Evolutionary conservation across 1,140 invertebrate genomes (phyloP).

Genomic region (Coelopa frigida): DNA sequence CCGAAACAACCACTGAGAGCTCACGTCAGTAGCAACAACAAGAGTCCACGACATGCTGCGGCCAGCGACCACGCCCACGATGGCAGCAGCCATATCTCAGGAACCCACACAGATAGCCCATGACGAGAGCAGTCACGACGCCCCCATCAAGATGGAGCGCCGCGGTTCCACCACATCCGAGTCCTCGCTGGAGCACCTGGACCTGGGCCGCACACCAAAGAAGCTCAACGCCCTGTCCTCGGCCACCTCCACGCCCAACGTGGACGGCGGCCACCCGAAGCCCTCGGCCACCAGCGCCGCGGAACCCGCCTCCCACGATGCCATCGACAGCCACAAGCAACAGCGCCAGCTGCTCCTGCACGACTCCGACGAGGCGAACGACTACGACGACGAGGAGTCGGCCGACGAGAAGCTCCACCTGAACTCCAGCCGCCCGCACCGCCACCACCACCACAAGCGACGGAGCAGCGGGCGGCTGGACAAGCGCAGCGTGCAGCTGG

Average conservation of each 20-base stretch:
- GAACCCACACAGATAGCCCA: slow-evolving; percentile 1
- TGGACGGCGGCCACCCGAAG: slow-evolving; percentile 3
- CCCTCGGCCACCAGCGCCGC: background rate
- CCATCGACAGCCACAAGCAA: slow-evolving; percentile 18
- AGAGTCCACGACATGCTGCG: too few species aligned
- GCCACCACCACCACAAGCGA: slow-evolving; percentile 32
- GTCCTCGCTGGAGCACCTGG: slow-evolving; percentile 41
- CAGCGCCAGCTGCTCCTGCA: slow-evolving; percentile 12
- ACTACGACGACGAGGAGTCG: slow-evolving; percentile 14
- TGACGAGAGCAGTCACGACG: background rate
- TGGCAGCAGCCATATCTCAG: too few species aligned
- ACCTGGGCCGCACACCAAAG: slow-evolving; percentile 39
- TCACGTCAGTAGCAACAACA: too few species aligned
- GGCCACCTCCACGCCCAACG: slow-evolving; percentile 34
- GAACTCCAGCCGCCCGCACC: slow-evolving; percentile 7
- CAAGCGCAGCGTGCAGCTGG: slow-evolving; percentile 31
- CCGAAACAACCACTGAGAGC: too few species aligned
- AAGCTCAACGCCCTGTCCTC: slow-evolving; percentile 29
- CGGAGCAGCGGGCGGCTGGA: slow-evolving; percentile 18
- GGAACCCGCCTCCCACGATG: slow-evolving; percentile 1
- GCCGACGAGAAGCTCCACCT: slow-evolving; percentile 9
- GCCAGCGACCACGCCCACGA: slow-evolving; percentile 5
- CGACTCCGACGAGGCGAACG: slow-evolving; percentile 16
- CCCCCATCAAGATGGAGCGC: slow-evolving; percentile 26
- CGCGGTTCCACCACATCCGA: slow-evolving; percentile 40